phyloP scores from a whole-genome alignment of 2,113 vertebrate species.

The Pelodiscus sinensis region DNA sequence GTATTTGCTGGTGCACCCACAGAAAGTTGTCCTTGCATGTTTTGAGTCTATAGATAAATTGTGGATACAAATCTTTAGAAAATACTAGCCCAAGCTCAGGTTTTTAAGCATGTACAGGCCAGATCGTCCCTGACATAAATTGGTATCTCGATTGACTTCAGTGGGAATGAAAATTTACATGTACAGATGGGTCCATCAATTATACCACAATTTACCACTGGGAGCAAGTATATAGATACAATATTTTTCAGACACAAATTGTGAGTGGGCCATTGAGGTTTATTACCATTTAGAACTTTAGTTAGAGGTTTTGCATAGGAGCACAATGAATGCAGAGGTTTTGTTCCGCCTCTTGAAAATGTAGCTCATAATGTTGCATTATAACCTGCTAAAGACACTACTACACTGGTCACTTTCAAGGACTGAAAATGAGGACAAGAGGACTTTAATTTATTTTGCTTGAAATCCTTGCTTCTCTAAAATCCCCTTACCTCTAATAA shows the following conservation, averaged over 20 bases:
- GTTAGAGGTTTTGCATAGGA: accelerated
- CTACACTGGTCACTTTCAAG: neutral
- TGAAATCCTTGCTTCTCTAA: constrained; percentile 24
- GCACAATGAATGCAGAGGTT: accelerated
- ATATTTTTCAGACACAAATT: neutral
- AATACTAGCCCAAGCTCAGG: neutral
- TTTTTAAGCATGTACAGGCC: neutral
- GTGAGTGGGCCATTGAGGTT: neutral
- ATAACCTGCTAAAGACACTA: neutral
- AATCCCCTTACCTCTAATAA: constrained; percentile 63
- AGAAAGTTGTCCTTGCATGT: neutral
- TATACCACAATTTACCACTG: neutral
- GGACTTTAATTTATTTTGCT: constrained; percentile 22
- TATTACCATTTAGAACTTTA: accelerated
- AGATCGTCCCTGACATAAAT: neutral
- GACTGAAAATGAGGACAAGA: constrained; percentile 4
- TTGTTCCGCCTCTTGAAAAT: neutral
- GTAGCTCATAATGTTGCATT: accelerated
- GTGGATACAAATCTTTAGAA: neutral
- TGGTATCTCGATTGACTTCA: neutral
- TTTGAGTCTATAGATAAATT: constrained; percentile 1
- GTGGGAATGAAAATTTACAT: neutral
- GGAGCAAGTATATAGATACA: accelerated
- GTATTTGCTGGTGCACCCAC: neutral
- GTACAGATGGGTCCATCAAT: accelerated